Percentiles rank a stretch among this genome's conserved stretches.
These are phyloP conservation scores for Metallyticus violacea DNA, from an alignment of 2,888 invertebrate genomes.

Conservation along the genomic window DNA sequence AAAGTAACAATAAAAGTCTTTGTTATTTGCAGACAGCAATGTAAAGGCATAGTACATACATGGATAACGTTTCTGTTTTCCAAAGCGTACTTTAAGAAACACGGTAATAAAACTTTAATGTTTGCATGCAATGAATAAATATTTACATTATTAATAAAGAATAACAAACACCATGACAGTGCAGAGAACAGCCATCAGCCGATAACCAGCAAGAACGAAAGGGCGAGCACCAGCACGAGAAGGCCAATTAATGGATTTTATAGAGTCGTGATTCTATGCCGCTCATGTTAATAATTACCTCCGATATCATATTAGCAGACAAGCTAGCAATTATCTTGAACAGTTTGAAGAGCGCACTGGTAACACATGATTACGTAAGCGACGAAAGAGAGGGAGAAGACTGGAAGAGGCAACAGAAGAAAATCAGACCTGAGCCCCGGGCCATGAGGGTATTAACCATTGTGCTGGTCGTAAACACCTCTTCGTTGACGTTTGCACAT, in stretches of 20 bases:
- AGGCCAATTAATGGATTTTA: background rate
- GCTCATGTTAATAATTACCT: background rate
- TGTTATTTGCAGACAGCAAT: too few relatives aligned
- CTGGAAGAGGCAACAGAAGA: background rate
- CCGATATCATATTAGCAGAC: background rate
- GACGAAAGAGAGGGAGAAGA: background rate
- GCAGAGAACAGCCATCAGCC: background rate
- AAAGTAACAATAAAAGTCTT: too few relatives aligned
- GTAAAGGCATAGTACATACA: too few relatives aligned
- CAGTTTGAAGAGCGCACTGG: background rate
- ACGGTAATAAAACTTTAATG: background rate
- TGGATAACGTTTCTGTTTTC: too few relatives aligned
- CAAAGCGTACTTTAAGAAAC: too few relatives aligned
- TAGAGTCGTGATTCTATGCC: background rate
- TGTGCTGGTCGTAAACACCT: background rate
- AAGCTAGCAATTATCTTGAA: background rate
- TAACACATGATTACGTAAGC: background rate
- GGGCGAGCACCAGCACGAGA: background rate
- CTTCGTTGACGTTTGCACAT: too few relatives aligned
- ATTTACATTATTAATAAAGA: too few relatives aligned
- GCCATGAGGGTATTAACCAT: background rate
- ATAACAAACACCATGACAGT: too few relatives aligned
- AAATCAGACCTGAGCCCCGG: background rate
- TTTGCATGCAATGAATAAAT: background rate
- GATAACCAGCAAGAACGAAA: background rate